These are phyloP conservation scores for Bos indicus DNA, from an alignment of 2,113 vertebrate species.

Conservation along the genomic window DNA sequence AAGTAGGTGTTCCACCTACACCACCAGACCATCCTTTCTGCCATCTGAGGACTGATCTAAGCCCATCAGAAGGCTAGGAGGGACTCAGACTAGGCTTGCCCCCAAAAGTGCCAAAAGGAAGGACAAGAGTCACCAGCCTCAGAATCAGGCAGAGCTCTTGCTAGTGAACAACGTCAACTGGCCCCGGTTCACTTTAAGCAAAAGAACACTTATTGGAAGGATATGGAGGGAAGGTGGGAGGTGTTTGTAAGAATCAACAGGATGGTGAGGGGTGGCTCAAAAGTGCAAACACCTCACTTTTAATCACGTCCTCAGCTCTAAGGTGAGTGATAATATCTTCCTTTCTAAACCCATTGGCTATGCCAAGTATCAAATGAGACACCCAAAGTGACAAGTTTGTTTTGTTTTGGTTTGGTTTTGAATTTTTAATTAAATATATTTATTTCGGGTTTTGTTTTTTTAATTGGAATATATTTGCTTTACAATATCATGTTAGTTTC, in stretches of 20 bases:
- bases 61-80: background rate
- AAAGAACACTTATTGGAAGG: background rate
- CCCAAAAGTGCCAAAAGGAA: background rate
- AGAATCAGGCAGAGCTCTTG: background rate
- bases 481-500: background rate
- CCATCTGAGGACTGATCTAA: background rate
- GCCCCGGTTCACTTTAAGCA: background rate
- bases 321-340: background rate
- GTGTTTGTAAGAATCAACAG: background rate
- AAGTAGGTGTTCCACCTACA: background rate
- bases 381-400: background rate
- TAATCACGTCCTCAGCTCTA: background rate
- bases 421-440: background rate
- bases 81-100: background rate
- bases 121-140: background rate
- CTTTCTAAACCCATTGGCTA: background rate
- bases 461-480: background rate
- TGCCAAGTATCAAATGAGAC: background rate
- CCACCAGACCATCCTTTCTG: too few species aligned
- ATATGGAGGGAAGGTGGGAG: background rate
- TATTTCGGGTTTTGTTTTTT: background rate
- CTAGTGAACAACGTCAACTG: background rate
- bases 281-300: background rate
- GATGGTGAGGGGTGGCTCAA: background rate
- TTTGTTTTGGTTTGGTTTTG: background rate